A percentile compares a stretch with the other conserved stretches of the same genome.
These are phyloP conservation scores for Lanistes nyassanus DNA, from an alignment of 1,140 invertebrate genomes.

Conservation along the genomic window DNA sequence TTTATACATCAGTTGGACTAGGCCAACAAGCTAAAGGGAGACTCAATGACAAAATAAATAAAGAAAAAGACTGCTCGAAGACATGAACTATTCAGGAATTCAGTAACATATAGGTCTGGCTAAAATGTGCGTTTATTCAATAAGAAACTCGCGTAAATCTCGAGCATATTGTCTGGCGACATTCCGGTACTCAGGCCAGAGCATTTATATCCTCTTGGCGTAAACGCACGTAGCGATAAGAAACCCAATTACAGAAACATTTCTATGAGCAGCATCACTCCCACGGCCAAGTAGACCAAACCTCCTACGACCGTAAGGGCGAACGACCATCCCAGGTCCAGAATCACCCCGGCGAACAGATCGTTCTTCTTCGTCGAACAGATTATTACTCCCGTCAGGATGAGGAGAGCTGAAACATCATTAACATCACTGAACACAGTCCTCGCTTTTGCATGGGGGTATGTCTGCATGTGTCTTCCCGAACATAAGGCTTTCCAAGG, in stretches of 20 bases:
- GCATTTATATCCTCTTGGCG: not conserved
- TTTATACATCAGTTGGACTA: too few species aligned
- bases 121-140: not conserved
- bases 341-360: not conserved
- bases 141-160: not conserved
- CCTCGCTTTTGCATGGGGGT: too few species aligned
- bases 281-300: not conserved
- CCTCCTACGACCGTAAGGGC: conserved; percentile 3
- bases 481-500: too few species aligned
- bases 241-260: too few species aligned
- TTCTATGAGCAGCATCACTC: not conserved
- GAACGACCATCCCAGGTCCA: conserved; percentile 7
- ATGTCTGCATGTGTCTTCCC: too few species aligned
- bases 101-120: too few species aligned
- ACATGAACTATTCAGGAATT: too few species aligned
- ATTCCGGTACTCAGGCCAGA: not conserved
- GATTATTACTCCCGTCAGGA: not conserved
- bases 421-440: too few species aligned
- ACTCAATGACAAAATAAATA: too few species aligned
- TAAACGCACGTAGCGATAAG: too few species aligned
- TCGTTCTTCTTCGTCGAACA: conserved; percentile 1
- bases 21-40: too few species aligned
- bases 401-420: not conserved
- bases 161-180: not conserved
- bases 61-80: too few species aligned